Percentiles rank a stretch among this genome's conserved stretches.
phyloP scores from a whole-genome alignment of 1,140 invertebrate species.

The Drosophila virilis region DNA sequence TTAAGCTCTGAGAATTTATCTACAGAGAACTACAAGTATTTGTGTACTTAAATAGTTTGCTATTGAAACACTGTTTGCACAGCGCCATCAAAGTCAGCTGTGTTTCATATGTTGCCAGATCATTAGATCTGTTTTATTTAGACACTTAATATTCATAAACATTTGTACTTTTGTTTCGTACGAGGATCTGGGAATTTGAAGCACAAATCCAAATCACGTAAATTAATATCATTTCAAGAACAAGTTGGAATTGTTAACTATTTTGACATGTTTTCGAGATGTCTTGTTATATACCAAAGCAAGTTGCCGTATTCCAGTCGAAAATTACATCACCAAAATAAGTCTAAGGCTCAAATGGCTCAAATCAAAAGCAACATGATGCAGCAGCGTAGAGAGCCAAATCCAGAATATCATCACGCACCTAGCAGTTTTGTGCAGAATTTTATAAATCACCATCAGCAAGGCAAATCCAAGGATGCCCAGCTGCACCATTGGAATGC shows the following conservation, averaged over 20 bases:
- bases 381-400: conserved; percentile 17
- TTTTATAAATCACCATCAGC: conserved; percentile 35
- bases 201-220: not conserved
- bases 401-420: conserved; percentile 57
- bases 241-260: too few species aligned
- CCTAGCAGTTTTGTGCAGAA: conserved; percentile 40
- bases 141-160: too few species aligned
- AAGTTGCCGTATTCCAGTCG: not conserved
- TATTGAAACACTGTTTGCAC: too few species aligned
- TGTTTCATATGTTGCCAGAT: too few species aligned
- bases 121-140: too few species aligned
- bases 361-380: not conserved
- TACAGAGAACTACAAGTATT: too few species aligned
- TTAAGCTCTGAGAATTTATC: too few species aligned
- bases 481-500: conserved; percentile 27
- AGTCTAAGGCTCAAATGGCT: not conserved
- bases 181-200: too few species aligned
- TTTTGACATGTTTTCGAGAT: not conserved
- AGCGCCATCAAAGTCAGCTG: too few species aligned
- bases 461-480: not conserved
- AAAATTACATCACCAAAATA: not conserved
- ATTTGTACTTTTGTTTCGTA: too few species aligned
- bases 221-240: too few species aligned
- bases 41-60: too few species aligned
- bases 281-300: not conserved